Evolutionary conservation across 2,113 vertebrate genomes (phyloP), one percentile per base, ranked within the genome.

Genomic region (Hassar affinis): DNA sequence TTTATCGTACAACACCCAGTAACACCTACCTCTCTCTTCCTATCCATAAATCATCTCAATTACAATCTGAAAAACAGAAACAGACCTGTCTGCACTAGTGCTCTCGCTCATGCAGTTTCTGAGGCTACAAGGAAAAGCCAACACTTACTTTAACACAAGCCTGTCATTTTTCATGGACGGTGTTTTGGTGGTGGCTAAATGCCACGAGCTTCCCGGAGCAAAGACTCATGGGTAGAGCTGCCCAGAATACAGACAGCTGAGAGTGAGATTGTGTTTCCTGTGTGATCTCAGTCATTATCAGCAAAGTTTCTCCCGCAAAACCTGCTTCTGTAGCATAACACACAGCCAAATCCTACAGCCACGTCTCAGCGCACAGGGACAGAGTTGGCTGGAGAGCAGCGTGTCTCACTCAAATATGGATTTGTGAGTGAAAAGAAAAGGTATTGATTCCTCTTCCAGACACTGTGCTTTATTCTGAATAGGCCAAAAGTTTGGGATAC

Each of bases 181-280:
- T 35, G 52, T 64, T 42, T 2, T 8, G n/a, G 52, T 59, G 59
- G 62, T 20, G 56, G 42, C 85, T 51, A 78, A 72, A 69, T 7
- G 9, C 42, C 54, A 51, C 42, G 27, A 18, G 35, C 10, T 9
- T 68, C 71, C 35, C 7, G 20, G 35, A 22, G 62, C 35, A 47
- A 35, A 38, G 30, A 30, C 30, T 57, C 49, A 51, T 25, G 42
- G n/a, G 59, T 25, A n/a, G 15, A 62, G 30, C 75, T 82, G 45
- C 69, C 59, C 3, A 15, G 42, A 81, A 75, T 62, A 85, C 59
- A 81, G n/a, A 82, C 62, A 72, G 66, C 25, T 69, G 74, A 72
- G 64, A 71, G 47, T 27, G n/a, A 59, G 2, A 66, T 25, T 66
- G 57, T 42, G 57, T 45, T 66, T 61, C 68, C 56, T 11, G 1